These are phyloP conservation scores for Meta bourneti DNA, from an alignment of 2,888 invertebrate species.

Conservation along the genomic window DNA sequence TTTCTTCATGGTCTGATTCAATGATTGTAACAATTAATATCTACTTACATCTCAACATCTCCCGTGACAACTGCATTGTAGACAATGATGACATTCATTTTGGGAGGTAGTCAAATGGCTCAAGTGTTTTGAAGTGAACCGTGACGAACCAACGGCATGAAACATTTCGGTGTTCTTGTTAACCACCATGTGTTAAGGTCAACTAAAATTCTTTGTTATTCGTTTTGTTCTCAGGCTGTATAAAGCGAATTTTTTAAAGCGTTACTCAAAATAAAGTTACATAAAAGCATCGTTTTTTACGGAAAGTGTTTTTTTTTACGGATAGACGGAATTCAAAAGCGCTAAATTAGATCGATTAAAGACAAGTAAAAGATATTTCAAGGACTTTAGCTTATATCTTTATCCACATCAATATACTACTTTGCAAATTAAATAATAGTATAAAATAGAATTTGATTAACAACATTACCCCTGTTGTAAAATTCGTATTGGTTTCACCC, in stretches of 20 bases:
- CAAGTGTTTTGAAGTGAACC: conserved; percentile 28
- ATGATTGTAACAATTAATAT: too few species aligned
- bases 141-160: conserved; percentile 2
- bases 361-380: too few species aligned
- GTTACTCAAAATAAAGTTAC: background rate
- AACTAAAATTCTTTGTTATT: background rate
- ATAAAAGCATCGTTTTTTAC: background rate
- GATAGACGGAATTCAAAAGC: too few species aligned
- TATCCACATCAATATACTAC: too few species aligned
- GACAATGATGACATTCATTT: background rate
- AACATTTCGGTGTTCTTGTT: conserved; percentile 16
- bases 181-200: conserved; percentile 37
- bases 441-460: too few species aligned
- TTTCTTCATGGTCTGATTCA: too few species aligned
- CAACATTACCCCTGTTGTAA: too few species aligned
- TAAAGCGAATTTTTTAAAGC: background rate
- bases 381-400: too few species aligned
- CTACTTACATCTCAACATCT: too few species aligned
- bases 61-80: background rate
- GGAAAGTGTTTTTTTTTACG: background rate
- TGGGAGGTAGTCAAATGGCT: conserved; percentile 1
- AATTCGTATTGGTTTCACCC: too few species aligned
- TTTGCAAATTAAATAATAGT: too few species aligned
- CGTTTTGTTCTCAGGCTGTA: background rate
- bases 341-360: background rate